Base-by-base conservation (phyloP, 1,140 invertebrate genomes). In the Aculops lycopersici region DNA sequence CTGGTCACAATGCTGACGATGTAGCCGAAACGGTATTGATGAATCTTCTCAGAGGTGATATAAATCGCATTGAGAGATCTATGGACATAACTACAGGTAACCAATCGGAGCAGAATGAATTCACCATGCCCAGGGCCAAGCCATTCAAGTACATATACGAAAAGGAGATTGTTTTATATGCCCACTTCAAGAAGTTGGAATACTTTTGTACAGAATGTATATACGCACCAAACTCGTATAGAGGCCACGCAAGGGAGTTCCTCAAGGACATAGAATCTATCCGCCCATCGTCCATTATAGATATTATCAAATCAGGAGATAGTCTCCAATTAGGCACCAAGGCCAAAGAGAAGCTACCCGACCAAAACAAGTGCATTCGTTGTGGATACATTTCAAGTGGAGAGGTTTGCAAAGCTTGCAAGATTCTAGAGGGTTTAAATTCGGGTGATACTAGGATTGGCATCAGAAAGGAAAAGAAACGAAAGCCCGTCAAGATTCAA, bases 81-180 rank as follows among this genome's bases (percentile, higher is more conserved):
- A 52, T 49, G 5, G 43, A 41, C 40, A 49, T 48, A 17, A 41
- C 46, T 5, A 51, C 50, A 12, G 21, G 31, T 31, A 12, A 16
- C 13, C 36, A 20, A 4, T 35, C 43, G 18, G 38, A 39, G 18
- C 24, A 39, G 2, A 17, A 17, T 36, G 17, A 17, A 16, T 14
- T 14, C 17, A 20, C 72, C 15, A 76, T 95, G 47, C 78, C 80
- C 3, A 62, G 86, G 48, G 84, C 80, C 40, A 98, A 98, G 57
- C 92, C 90, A 4, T 69, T 98, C 17, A 97, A 95, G 56, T 98
- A 95, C 53, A 75, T 83, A 3, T 98, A 95, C 57, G 90, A 98
- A 58, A 97, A 97, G 54, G 92, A 98, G 63, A 98, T 98, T 53
- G 92, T 98, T 0, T 90, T 98, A 79, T 97, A 94, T 63, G 86